phyloP scores from a whole-genome alignment of 2,797 vertebrate species.

The Ciconia nigra region DNA sequence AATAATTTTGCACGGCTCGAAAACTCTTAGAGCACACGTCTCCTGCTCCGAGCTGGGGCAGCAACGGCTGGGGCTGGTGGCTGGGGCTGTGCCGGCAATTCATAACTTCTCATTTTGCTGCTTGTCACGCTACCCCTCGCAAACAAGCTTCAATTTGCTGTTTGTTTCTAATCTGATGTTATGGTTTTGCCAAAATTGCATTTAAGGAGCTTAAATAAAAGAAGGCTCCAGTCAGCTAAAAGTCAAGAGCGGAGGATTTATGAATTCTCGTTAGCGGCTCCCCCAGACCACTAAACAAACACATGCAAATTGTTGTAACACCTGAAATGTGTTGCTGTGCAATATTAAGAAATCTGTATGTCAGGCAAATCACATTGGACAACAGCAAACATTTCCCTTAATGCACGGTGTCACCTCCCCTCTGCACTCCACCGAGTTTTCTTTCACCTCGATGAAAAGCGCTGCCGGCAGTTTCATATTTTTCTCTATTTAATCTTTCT shows the following conservation, averaged over 20 bases:
- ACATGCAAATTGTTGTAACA: background rate
- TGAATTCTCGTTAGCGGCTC: background rate
- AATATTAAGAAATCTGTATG: background rate
- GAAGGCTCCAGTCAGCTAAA: background rate
- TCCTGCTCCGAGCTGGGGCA: background rate
- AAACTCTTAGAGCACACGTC: fast-evolving
- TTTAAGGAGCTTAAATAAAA: background rate
- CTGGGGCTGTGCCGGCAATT: background rate
- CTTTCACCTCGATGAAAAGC: fast-evolving
- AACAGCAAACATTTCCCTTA: background rate
- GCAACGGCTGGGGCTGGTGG: background rate
- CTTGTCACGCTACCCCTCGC: background rate
- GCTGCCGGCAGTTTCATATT: background rate
- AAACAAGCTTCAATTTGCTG: background rate
- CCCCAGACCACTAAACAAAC: background rate
- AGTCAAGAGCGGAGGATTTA: background rate
- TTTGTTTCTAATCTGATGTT: background rate
- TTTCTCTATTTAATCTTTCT: background rate
- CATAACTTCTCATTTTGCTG: background rate
- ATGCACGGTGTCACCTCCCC: background rate
- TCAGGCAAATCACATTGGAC: background rate
- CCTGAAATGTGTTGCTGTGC: background rate
- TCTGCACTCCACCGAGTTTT: background rate
- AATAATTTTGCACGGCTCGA: background rate
- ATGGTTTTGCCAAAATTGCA: background rate